These are phyloP conservation scores for Lindbergichthys nudifrons DNA, from an alignment of 2,797 vertebrate genomes.

Conservation along the genomic window DNA sequence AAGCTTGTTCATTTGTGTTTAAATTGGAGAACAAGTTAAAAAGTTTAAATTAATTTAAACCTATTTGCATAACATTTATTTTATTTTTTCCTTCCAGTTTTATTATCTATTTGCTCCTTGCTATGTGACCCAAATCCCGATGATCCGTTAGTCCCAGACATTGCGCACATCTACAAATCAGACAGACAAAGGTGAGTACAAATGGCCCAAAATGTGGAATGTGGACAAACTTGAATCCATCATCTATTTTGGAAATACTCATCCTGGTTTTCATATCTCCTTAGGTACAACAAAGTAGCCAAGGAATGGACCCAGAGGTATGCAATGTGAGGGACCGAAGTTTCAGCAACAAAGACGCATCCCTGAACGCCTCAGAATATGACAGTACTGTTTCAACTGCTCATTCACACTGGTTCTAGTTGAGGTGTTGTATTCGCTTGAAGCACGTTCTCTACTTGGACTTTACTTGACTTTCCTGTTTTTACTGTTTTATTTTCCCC, in stretches of 20 bases:
- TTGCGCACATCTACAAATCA: conserved; percentile 83
- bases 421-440: conserved; percentile 69
- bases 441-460: conserved; percentile 72
- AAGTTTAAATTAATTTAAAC: conserved; percentile 1
- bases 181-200: conserved; percentile 81
- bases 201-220: background rate
- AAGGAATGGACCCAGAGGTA: conserved; percentile 83
- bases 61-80: background rate
- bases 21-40: background rate
- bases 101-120: conserved; percentile 87
- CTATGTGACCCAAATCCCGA: conserved; percentile 87
- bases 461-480: conserved; percentile 72
- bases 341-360: conserved; percentile 45
- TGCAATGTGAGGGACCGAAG: conserved; percentile 76
- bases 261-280: conserved; percentile 3
- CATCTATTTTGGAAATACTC: background rate
- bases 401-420: conserved; percentile 70
- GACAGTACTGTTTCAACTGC: conserved; percentile 72
- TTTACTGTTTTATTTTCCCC: conserved; percentile 60
- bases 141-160: conserved; percentile 84
- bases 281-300: conserved; percentile 83
- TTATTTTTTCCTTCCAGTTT: conserved; percentile 64
- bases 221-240: background rate
- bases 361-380: conserved; percentile 61
- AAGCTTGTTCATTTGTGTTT: conserved; percentile 14